phyloP scores from a whole-genome alignment of 2,888 invertebrate species.

The Rotaria magnacalcarata region DNA sequence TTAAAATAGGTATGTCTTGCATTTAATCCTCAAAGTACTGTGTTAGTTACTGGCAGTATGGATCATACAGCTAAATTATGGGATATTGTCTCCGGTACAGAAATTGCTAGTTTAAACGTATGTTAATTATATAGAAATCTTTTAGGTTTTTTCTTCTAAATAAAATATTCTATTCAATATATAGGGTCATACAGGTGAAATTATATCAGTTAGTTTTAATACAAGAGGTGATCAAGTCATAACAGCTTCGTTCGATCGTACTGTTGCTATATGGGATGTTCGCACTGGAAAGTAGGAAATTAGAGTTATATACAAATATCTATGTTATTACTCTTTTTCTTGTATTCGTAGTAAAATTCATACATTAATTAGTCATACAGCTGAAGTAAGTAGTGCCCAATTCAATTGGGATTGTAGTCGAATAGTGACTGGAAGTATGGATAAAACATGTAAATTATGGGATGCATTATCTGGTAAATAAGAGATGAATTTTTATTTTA shows the following conservation, averaged over 20 bases:
- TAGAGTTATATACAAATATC: not conserved
- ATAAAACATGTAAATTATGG: constrained; percentile 59
- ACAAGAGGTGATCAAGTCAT: constrained; percentile 68
- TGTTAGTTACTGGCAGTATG: constrained; percentile 72
- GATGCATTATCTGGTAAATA: constrained; percentile 52
- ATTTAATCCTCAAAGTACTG: constrained; percentile 68
- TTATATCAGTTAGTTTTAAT: constrained; percentile 71
- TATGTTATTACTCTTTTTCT: not conserved
- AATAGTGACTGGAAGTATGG: constrained; percentile 60
- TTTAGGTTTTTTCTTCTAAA: not conserved
- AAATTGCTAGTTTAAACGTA: constrained; percentile 54
- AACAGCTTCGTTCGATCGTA: constrained; percentile 76
- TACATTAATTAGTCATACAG: constrained; percentile 58
- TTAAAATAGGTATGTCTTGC: constrained; percentile 54
- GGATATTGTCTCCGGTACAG: constrained; percentile 67
- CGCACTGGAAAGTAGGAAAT: constrained; percentile 60
- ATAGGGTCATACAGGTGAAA: constrained; percentile 71
- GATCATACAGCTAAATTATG: constrained; percentile 72
- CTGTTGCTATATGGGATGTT: constrained; percentile 72
- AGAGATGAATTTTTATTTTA: constrained; percentile 26
- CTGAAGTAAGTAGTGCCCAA: constrained; percentile 59
- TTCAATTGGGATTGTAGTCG: constrained; percentile 60
- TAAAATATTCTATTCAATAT: not conserved
- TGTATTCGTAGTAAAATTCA: constrained; percentile 51
- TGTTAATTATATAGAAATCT: constrained; percentile 43